These are phyloP conservation scores for Hoplostethus mediterraneus DNA, from an alignment of 2,797 vertebrate species.

Conservation along the genomic window DNA sequence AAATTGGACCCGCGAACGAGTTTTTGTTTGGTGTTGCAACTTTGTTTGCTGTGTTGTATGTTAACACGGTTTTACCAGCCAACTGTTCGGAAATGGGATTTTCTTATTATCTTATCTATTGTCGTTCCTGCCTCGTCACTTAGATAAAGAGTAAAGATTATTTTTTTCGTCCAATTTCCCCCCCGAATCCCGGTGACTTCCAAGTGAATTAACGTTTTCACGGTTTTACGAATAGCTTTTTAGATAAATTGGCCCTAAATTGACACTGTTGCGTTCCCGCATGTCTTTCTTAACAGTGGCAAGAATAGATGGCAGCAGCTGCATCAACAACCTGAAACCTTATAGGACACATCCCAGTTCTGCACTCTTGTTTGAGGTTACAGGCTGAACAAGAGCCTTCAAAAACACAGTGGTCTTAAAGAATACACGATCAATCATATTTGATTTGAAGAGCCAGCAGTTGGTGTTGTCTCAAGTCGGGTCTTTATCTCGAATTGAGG, in stretches of 20 bases:
- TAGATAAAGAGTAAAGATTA: background rate
- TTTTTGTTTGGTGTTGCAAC: constrained; percentile 54
- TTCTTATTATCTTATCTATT: constrained; percentile 38
- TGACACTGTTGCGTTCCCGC: constrained; percentile 71
- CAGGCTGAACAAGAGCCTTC: constrained; percentile 28
- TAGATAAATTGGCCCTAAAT: constrained; percentile 6
- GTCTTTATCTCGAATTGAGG: constrained; percentile 35
- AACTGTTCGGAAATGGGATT: constrained; percentile 1
- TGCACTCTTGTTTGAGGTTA: constrained; percentile 60
- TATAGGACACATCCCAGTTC: constrained; percentile 64
- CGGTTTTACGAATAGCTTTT: background rate
- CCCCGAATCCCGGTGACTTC: background rate
- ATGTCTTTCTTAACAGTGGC: constrained; percentile 53
- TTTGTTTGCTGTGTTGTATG: constrained; percentile 47
- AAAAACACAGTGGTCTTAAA: constrained; percentile 16
- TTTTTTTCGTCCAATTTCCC: background rate
- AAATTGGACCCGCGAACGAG: constrained; percentile 29
- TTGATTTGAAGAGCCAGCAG: constrained; percentile 34
- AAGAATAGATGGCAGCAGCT: constrained; percentile 82
- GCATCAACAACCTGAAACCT: constrained; percentile 81
- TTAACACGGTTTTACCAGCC: background rate
- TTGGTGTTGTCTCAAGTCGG: constrained; percentile 27
- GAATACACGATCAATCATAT: constrained; percentile 37
- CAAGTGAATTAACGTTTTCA: too few relatives aligned
- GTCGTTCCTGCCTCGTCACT: constrained; percentile 35